A percentile compares a stretch with the other conserved stretches of the same genome.
These are phyloP conservation scores for Mionectes olivaceus DNA, from an alignment of 2,797 vertebrate genomes.

Conservation along the genomic window DNA sequence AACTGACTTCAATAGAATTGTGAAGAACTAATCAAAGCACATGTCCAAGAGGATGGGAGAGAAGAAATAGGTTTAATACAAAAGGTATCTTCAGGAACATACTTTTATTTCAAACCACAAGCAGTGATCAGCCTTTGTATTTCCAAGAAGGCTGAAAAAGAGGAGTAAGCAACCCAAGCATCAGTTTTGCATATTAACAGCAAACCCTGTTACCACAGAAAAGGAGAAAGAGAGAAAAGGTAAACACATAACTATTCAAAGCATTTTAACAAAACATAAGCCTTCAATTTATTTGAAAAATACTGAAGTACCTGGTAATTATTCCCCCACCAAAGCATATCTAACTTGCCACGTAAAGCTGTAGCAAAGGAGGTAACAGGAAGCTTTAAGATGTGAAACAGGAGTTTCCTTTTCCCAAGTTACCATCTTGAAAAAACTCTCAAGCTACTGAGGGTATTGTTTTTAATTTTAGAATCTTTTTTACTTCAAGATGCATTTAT, in stretches of 20 bases:
- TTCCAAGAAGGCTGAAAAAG: not conserved
- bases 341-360: not conserved
- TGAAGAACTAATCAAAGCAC: not conserved
- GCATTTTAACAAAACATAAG: too few species aligned
- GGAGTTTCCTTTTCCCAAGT: not conserved
- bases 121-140: not conserved
- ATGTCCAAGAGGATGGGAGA: not conserved
- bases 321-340: not conserved
- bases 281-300: too few species aligned
- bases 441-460: not conserved
- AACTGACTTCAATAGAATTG: not conserved
- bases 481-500: constrained; percentile 48
- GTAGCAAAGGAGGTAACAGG: not conserved
- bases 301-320: too few species aligned
- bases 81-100: not conserved
- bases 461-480: constrained; percentile 44
- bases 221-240: too few species aligned
- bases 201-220: too few species aligned
- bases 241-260: too few species aligned
- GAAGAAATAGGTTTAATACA: not conserved
- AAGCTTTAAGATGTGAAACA: not conserved
- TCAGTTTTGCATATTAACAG: too few species aligned
- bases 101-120: not conserved
- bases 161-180: too few species aligned
- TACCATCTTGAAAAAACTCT: constrained; percentile 17